Evolutionary conservation across 2,113 vertebrate species (phyloP), one percentile per base, ranked within the genome.

Genomic region (Alethe diademata): DNA sequence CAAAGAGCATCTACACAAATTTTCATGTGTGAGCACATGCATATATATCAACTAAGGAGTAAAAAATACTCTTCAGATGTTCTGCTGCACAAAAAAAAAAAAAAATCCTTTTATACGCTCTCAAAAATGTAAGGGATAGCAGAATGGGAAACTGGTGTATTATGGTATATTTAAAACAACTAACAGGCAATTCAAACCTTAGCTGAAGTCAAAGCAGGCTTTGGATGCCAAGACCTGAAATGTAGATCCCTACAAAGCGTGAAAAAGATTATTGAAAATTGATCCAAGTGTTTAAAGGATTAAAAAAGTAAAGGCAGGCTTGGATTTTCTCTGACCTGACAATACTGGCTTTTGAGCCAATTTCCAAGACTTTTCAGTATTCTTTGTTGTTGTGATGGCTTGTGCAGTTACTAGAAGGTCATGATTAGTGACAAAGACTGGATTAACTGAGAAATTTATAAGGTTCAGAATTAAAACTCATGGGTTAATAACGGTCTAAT

Each of bases 241-340:
- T 88, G 8, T 48, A 81, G 33, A 92, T 84, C 50, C 6, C 9
- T 65, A n/a, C 56, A 50, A 79, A 75, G 51, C 43, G 51, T 83
- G 66, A 79, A 79, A 93, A 78, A 47, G 8, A 16, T 79, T 83
- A 24, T 11, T 69, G 72, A 48, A 95, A 93, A 83, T 12, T 43
- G 19, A 91, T 38, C 15, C 47, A 79, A 62, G 16, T 58, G 22
- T 61, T 79, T 92, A 47, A 83, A 79, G 42, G 38, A 65, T 76
- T 89, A 82, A 22, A 25, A 79, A 93, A 92, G 36, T 42, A 74
- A 86, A 93, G 26, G 35, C 33, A 42, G 14, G 9, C 40, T 75
- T 79, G 75, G 90, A 48, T 73, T 88, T 83, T 73, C 38, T 92
- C 51, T 82, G 42, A 69, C 35, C 11, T 76, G 16, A 25, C 19